Percentiles rank a stretch among this genome's conserved stretches.
Conservation (phyloP, 2,888 invertebrate species). For the Gerosis bhagava region DNA sequence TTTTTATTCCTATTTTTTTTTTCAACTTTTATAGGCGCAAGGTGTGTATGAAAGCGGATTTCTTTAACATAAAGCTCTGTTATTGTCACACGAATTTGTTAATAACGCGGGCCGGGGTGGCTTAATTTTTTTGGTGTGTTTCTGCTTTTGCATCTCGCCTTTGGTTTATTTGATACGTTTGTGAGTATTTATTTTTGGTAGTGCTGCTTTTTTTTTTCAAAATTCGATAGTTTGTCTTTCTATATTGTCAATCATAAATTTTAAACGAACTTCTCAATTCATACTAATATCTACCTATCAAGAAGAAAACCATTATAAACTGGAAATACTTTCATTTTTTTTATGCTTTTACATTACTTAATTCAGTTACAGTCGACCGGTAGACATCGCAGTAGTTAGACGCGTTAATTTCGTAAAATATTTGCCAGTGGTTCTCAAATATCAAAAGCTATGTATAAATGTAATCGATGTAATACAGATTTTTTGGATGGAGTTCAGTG, state of each 20-base stretch:
- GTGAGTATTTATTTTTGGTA: no score
- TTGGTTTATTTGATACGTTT: slow-evolving; percentile 33
- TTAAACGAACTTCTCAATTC: no score
- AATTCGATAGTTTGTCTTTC: no score
- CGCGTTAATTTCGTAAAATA: no score
- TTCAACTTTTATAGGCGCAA: slow-evolving; percentile 59
- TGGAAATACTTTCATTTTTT: no score
- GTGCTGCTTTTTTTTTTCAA: no score
- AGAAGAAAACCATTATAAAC: no score
- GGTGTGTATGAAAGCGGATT: slow-evolving; percentile 69
- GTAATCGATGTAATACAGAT: background rate
- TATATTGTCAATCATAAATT: no score
- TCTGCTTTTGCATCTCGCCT: slow-evolving; percentile 29
- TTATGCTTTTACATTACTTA: no score
- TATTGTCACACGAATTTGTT: slow-evolving; percentile 52
- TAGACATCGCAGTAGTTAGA: no score
- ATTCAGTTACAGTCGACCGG: no score
- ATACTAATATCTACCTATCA: no score
- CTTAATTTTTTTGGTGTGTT: slow-evolving; percentile 36
- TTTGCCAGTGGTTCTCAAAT: slow-evolving; percentile 1
- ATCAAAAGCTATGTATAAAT: background rate
- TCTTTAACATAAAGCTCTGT: slow-evolving; percentile 41
- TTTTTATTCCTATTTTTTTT: slow-evolving; percentile 47
- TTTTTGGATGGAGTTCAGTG: slow-evolving; percentile 1
- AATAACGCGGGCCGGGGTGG: slow-evolving; percentile 43